phyloP scores from a whole-genome alignment of 2,113 vertebrate species.

The Eclectus roratus region DNA sequence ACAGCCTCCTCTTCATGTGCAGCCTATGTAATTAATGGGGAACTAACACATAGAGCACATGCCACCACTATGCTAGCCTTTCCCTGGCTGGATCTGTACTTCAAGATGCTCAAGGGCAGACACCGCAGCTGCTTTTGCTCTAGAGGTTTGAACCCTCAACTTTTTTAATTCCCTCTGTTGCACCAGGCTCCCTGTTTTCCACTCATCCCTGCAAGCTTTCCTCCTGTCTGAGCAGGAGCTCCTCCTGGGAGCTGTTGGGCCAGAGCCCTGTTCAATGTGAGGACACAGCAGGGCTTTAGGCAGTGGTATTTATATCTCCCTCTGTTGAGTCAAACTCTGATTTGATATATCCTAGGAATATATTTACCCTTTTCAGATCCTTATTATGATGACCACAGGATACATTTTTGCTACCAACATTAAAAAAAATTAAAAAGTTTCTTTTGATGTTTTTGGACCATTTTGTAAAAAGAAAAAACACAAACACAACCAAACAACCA shows the following conservation, averaged over 20 bases:
- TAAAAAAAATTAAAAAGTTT: neutral
- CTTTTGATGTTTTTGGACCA: neutral
- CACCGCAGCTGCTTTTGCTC: neutral
- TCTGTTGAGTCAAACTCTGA: neutral
- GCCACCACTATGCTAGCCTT: rapidly evolving
- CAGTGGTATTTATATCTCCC: neutral
- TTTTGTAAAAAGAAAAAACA: neutral
- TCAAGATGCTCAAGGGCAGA: neutral
- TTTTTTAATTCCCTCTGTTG: neutral
- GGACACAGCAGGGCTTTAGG: neutral
- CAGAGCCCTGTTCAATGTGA: neutral
- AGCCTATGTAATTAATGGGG: neutral
- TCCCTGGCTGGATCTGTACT: neutral
- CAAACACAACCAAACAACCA: neutral
- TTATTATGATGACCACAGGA: neutral
- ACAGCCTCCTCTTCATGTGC: neutral
- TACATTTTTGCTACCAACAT: neutral
- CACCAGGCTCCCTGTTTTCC: neutral
- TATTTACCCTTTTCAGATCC: constrained; percentile 38
- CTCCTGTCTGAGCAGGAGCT: rapidly evolving
- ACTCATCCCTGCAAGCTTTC: neutral
- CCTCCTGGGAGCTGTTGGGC: neutral
- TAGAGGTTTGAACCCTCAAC: neutral
- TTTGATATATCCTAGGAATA: neutral
- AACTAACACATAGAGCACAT: neutral